These are phyloP conservation scores for Ennomos fuscantarius DNA, from an alignment of 2,888 invertebrate species.

Conservation along the genomic window DNA sequence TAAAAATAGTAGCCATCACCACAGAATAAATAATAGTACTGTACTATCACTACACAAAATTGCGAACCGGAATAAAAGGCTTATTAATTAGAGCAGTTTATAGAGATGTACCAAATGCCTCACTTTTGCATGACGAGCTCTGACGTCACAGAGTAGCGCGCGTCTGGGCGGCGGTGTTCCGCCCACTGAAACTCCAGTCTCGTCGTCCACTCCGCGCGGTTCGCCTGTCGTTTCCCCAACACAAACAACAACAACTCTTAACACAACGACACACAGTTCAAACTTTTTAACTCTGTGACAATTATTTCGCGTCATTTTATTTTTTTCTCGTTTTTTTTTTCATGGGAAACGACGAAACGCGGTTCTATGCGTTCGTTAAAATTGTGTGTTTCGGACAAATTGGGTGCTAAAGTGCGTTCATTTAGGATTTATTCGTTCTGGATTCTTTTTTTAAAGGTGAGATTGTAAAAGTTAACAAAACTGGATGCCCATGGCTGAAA, in stretches of 20 bases:
- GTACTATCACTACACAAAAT: not conserved
- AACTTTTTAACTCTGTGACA: constrained; percentile 45
- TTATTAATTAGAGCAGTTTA: not conserved
- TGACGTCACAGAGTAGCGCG: constrained; percentile 49
- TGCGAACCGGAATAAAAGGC: constrained; percentile 1
- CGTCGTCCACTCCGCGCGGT: constrained; percentile 85
- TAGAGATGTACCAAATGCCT: constrained; percentile 43
- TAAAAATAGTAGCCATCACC: no score
- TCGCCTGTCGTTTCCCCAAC: constrained; percentile 77
- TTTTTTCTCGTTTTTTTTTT: constrained; percentile 36
- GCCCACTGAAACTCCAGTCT: constrained; percentile 82
- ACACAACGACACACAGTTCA: constrained; percentile 43
- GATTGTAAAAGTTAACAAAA: not conserved
- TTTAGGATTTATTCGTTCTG: constrained; percentile 55
- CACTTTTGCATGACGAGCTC: constrained; percentile 68
- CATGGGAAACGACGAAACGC: constrained; percentile 66
- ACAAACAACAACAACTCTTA: constrained; percentile 53
- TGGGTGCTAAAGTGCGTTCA: constrained; percentile 54
- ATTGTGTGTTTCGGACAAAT: constrained; percentile 65
- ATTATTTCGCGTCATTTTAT: constrained; percentile 43
- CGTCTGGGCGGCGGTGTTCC: constrained; percentile 72
- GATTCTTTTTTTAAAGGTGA: constrained; percentile 65
- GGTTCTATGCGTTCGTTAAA: constrained; percentile 57
- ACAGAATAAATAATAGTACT: no score
- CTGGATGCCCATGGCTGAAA: constrained; percentile 10